These are phyloP conservation scores for Leptopilina boulardi DNA, from an alignment of 1,140 invertebrate species.

Conservation along the genomic window DNA sequence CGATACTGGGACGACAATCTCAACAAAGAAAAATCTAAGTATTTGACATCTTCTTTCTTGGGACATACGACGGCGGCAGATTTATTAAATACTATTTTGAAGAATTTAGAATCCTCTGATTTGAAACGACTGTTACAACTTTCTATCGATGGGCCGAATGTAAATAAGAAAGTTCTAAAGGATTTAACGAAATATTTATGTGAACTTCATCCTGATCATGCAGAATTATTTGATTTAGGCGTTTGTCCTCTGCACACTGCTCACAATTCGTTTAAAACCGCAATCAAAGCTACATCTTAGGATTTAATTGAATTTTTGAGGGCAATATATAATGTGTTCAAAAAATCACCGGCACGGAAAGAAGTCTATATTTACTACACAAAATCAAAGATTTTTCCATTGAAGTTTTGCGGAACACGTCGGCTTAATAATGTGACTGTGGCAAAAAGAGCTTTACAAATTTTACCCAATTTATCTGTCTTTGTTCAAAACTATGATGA, in stretches of 20 bases:
- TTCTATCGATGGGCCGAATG: slow-evolving; percentile 57
- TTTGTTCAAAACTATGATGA: not conserved
- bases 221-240: slow-evolving; percentile 48
- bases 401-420: slow-evolving; percentile 51
- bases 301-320: slow-evolving; percentile 49
- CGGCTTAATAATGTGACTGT: slow-evolving; percentile 51
- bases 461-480: slow-evolving; percentile 34
- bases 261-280: slow-evolving; percentile 52
- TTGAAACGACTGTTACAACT: slow-evolving; percentile 50
- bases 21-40: slow-evolving; percentile 41
- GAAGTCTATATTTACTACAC: slow-evolving; percentile 41
- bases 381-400: slow-evolving; percentile 44
- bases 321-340: slow-evolving; percentile 50
- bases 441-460: slow-evolving; percentile 41
- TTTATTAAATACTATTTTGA: slow-evolving; percentile 43
- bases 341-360: slow-evolving; percentile 45
- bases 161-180: slow-evolving; percentile 48
- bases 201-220: slow-evolving; percentile 8
- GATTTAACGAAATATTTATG: slow-evolving; percentile 36
- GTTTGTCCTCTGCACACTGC: slow-evolving; percentile 51
- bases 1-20: slow-evolving; percentile 45
- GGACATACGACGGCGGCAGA: slow-evolving; percentile 39
- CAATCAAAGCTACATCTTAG: slow-evolving; percentile 48
- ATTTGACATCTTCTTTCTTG: slow-evolving; percentile 50
- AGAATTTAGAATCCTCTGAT: slow-evolving; percentile 38